Conservation (phyloP, 2,888 invertebrate species). For the Hemicrepidius hirtus region DNA sequence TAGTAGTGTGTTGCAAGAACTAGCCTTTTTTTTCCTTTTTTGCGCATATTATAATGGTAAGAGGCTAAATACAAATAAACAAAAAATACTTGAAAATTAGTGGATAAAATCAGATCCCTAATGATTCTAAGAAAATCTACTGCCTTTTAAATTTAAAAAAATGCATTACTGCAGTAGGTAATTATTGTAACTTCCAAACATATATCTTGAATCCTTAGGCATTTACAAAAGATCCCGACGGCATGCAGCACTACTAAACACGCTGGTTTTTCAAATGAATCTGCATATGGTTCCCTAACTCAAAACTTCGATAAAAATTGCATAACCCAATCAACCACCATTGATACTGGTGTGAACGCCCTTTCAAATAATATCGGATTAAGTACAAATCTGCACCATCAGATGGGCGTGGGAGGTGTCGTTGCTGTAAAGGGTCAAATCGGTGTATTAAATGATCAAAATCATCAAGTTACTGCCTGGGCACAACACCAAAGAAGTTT, state of each 20-base stretch:
- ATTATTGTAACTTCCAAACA: no score
- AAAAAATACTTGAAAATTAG: no score
- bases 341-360: not conserved
- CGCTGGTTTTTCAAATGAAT: not conserved
- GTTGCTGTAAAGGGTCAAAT: slow-evolving; percentile 19
- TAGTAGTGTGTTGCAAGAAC: no score
- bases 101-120: no score
- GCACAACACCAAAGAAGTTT: slow-evolving; percentile 41
- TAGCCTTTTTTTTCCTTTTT: no score
- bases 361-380: slow-evolving; percentile 14
- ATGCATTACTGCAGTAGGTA: no score
- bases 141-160: no score
- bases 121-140: no score
- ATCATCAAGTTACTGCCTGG: slow-evolving; percentile 37
- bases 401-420: slow-evolving; percentile 15
- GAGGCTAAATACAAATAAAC: no score
- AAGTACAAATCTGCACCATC: slow-evolving; percentile 18
- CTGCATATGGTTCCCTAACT: not conserved
- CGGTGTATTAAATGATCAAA: slow-evolving; percentile 7
- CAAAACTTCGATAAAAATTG: not conserved
- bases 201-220: no score
- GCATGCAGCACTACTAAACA: not conserved
- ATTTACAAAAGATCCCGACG: not conserved
- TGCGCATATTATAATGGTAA: no score
- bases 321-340: not conserved